Conservation (phyloP, 2,888 invertebrate genomes). For the Eledone cirrhosa region DNA sequence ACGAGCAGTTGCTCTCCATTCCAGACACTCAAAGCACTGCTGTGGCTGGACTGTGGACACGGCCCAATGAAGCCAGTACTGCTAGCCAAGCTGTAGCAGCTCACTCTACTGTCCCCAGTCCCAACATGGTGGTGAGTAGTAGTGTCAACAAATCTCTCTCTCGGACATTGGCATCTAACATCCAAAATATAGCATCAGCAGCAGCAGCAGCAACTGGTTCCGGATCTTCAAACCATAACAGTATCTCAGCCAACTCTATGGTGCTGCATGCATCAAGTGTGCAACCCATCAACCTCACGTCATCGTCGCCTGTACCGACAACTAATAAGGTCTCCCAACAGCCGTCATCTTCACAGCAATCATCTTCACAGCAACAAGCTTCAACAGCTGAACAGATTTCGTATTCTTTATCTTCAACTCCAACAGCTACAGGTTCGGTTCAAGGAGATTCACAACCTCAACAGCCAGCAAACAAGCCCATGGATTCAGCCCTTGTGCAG, state of each 20-base stretch:
- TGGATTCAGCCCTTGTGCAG: conserved; percentile 35
- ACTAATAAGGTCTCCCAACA: conserved; percentile 9
- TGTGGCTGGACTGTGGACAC: conserved; percentile 23
- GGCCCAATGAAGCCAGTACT: conserved; percentile 16
- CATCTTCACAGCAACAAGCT: background rate
- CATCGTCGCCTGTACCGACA: conserved; percentile 1
- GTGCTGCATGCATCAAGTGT: background rate
- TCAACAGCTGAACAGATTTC: background rate
- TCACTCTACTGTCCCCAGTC: conserved; percentile 14
- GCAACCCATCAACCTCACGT: conserved; percentile 22
- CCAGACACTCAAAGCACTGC: conserved; percentile 6
- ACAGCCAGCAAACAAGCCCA: background rate
- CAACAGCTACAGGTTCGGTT: conserved; percentile 23
- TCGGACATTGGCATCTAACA: conserved; percentile 12
- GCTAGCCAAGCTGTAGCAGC: background rate
- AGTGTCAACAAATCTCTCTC: background rate
- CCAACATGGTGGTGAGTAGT: conserved; percentile 20
- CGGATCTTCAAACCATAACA: conserved; percentile 4
- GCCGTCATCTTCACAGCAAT: background rate
- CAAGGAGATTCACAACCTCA: conserved; percentile 19
- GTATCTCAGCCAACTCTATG: conserved; percentile 7
- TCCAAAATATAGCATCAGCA: background rate
- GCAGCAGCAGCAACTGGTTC: background rate
- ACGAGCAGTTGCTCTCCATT: conserved; percentile 21
- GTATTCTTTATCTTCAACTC: background rate